Percentiles rank a stretch among this genome's conserved stretches.
These are phyloP conservation scores for Anoplolepis gracilipes DNA, from an alignment of 1,140 invertebrate species.

Conservation along the genomic window DNA sequence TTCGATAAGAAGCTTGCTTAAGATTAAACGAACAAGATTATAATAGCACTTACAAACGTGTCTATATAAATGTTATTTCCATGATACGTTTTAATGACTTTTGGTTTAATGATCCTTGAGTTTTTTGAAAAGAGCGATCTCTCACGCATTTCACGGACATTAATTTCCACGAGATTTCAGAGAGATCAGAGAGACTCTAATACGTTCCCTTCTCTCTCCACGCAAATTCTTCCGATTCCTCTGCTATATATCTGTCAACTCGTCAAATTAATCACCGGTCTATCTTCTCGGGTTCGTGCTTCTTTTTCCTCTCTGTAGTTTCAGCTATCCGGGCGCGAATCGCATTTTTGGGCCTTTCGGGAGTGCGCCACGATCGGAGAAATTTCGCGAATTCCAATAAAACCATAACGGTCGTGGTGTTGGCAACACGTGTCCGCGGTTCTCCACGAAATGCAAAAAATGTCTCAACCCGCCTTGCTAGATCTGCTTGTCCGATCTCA, in stretches of 20 bases:
- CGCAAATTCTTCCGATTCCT: constrained; percentile 38
- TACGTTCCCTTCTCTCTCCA: not conserved
- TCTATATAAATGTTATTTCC: not conserved
- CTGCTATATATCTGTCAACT: constrained; percentile 58
- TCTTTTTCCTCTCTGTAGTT: not conserved
- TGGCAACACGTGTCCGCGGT: constrained; percentile 62
- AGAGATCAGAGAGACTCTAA: not conserved
- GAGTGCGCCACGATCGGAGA: constrained; percentile 54
- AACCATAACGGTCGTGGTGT: constrained; percentile 66
- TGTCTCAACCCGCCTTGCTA: constrained; percentile 58
- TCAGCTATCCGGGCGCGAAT: constrained; percentile 39
- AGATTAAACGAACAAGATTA: not conserved
- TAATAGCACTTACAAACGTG: not conserved
- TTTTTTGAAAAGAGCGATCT: not conserved
- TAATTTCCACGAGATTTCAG: not conserved
- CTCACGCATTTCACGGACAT: not conserved
- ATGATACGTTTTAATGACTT: constrained; percentile 9
- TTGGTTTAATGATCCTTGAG: not conserved
- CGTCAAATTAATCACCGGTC: constrained; percentile 56
- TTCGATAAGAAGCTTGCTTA: not conserved
- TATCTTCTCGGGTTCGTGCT: constrained; percentile 3
- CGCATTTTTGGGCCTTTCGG: constrained; percentile 48
- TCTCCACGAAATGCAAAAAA: constrained; percentile 71
- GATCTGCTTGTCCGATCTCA: constrained; percentile 67
- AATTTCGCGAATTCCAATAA: constrained; percentile 72